A percentile compares a stretch with the other conserved stretches of the same genome.
Evolutionary conservation across 37 sponge, comb jelly and placozoan genomes (phyloP).

Genomic region (Diacarnus erythraeanus): DNA sequence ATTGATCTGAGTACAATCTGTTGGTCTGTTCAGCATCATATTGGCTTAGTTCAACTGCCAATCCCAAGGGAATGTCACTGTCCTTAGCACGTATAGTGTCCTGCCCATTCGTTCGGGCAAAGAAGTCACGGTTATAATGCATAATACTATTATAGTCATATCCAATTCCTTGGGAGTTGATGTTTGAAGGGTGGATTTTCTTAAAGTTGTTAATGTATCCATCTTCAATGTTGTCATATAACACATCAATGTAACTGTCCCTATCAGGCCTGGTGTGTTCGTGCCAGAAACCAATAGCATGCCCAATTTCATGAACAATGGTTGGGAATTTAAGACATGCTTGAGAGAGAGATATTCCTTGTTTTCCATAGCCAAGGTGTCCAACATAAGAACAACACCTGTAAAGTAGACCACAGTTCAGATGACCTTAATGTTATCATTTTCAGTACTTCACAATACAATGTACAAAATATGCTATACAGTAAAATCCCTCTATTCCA

Average conservation of each 20-base stretch:
- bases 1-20: slow-evolving; percentile 25
- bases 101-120: background rate
- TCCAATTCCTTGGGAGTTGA: slow-evolving; percentile 62
- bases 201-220: slow-evolving; percentile 42
- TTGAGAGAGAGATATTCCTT: slow-evolving; percentile 28
- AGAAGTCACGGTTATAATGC: slow-evolving; percentile 62
- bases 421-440: background rate
- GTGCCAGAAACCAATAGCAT: slow-evolving; percentile 74
- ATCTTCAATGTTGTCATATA: slow-evolving; percentile 28
- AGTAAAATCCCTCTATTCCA: no score
- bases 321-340: slow-evolving; percentile 24
- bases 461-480: background rate
- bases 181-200: background rate
- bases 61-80: slow-evolving; percentile 48
- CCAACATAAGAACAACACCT: slow-evolving; percentile 75
- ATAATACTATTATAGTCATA: slow-evolving; percentile 88
- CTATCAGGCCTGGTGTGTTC: slow-evolving; percentile 74
- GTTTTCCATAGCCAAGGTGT: slow-evolving; percentile 5
- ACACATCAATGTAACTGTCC: slow-evolving; percentile 50
- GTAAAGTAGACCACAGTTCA: background rate
- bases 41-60: slow-evolving; percentile 45
- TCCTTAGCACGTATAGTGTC: slow-evolving; percentile 50
- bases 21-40: slow-evolving; percentile 73
- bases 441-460: background rate
- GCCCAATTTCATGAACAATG: slow-evolving; percentile 69